Base-by-base conservation (phyloP, 2,113 vertebrate genomes). In the Melanerpes formicivorus region DNA sequence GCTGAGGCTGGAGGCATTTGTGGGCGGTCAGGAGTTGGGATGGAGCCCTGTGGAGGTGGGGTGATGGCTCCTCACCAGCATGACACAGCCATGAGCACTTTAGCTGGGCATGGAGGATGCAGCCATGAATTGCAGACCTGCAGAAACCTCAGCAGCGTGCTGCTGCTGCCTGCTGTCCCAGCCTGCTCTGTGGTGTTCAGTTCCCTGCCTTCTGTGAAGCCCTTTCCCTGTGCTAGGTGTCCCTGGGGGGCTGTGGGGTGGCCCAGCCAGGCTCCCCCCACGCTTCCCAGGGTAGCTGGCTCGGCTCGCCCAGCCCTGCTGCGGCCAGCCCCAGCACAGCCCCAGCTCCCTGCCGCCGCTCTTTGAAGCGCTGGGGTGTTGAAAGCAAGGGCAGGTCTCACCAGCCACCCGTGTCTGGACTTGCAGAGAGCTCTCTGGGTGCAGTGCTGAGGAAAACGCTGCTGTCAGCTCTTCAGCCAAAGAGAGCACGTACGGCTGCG, bases 31-130 rank as follows among this genome's bases (percentile, higher is more conserved):
- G 19, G 44, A 11, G 55, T 14, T 27, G 52, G 17, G 48, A 18
- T 11, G 54, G 22, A 54, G 19, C 21, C 30, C 32, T 1, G 6
- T 23, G 37, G 46, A 19, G 56, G 29, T 0, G 5, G 7, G 5
- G 55, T 6, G 22, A 2, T 2, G 60, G 48, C 27, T 66, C 30
- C 64, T 18, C 3, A 8, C 19, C 70, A 10, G 37, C 17, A 4
- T 30, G 2, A 4, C 66, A 11, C 42, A 25, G 1, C 15, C 7
- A 1, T 0, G 6, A 29, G 15, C 2, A 2, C 37, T 42, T 44
- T 19, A 19, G 1, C 9, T 12, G 50, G 34, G 26, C 16, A 1
- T 2, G 4, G 44, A 10, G 75, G 44, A 18, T 50, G 76, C 71
- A 65, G 3, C 60, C 2, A 0, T 3, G 59, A 42, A 10, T 48